Conservation (phyloP, 2,113 vertebrate genomes). For the Patagioenas fasciata region DNA sequence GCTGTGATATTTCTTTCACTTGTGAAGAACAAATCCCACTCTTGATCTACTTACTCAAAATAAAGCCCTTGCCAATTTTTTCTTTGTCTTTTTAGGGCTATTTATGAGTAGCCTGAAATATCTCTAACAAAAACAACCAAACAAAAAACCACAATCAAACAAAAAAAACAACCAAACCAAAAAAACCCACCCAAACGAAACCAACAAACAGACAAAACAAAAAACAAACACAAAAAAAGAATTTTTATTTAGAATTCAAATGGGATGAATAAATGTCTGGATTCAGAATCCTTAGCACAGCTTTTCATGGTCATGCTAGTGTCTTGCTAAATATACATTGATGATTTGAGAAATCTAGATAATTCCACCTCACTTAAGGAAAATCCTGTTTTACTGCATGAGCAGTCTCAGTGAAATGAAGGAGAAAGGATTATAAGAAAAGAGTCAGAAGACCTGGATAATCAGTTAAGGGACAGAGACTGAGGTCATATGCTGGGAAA, state of each 20-base stretch:
- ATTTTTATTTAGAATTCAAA: neutral
- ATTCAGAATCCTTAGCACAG: neutral
- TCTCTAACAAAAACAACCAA: neutral
- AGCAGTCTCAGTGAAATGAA: constrained; percentile 20
- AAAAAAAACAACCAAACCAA: too few relatives aligned
- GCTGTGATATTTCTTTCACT: neutral
- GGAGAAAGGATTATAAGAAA: constrained; percentile 12
- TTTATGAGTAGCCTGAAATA: neutral
- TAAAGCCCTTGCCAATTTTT: neutral
- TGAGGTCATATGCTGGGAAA: neutral
- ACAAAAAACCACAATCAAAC: too few relatives aligned
- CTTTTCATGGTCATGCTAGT: neutral
- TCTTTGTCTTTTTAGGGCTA: neutral
- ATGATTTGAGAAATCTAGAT: constrained; percentile 6
- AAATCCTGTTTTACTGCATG: neutral
- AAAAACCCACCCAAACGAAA: too few relatives aligned
- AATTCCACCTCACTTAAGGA: neutral
- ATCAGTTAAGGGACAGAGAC: constrained; percentile 10
- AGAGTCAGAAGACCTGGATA: constrained; percentile 20
- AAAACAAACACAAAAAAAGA: neutral
- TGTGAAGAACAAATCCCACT: neutral
- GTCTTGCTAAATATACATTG: neutral
- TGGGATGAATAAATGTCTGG: neutral
- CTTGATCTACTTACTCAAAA: constrained; percentile 1
- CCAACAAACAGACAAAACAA: too few relatives aligned